Evolutionary conservation across 2,113 vertebrate species (phyloP), one percentile per base, ranked within the genome.

Genomic region (Sphyrna mokarran): DNA sequence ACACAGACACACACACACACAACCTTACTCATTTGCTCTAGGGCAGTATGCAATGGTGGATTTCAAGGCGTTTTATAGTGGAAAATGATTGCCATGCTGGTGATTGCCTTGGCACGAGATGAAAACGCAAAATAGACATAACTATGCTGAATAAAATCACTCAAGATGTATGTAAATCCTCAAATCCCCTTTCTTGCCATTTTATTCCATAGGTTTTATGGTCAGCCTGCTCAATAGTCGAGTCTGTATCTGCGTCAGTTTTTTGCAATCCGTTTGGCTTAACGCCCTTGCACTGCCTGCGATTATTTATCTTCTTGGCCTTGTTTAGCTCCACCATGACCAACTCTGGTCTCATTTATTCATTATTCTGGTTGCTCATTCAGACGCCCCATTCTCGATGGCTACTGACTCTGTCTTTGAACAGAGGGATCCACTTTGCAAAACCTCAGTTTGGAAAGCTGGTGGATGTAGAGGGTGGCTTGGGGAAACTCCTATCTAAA

Each of bases 91-190:
- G 89, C 89, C 89, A 91, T 66, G 58, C 89, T 66, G 61, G 89
- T 68, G 61, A 66, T 93, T 37, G 89, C 33, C 89, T 93, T 93
- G 89, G 89, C 89, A 68, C 20, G 29, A 93, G 89, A 93, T 93
- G 89, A 93, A 93, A 54, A 33, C 18, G 37, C 40, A 40, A 66
- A 90, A 93, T 63, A 61, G 89, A 93, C 61, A 22, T 9, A 20
- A 63, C 33, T 7, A 9, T 63, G 33, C 61, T 93, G 20, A n/a
- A 93, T 93, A 33, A 68, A 93, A 66, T 37, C 63, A 43, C 61
- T n/a, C 8, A 7, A 22, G 33, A 93, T 37, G 33, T 93, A 93
- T 93, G 89, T 61, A 93, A 66, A 93, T 93, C 61, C 18, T 9
- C 89, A 93, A 37, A 93, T 37, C 33, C 89, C 37, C n/a, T 63